phyloP scores from a whole-genome alignment of 2,113 vertebrate species.

The Microtus oregoni region DNA sequence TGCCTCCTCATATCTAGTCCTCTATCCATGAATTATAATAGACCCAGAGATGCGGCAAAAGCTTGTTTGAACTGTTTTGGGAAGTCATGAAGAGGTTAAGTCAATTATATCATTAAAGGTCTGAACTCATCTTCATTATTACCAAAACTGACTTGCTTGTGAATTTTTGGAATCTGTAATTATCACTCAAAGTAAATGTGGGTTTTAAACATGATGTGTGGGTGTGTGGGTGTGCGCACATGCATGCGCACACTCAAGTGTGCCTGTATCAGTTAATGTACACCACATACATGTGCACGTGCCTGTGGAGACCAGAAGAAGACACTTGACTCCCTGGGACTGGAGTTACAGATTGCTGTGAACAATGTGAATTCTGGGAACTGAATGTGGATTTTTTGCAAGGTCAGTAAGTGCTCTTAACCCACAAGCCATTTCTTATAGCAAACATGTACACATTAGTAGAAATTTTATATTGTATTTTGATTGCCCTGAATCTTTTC shows the following conservation, averaged over 20 bases:
- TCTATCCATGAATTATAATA: background rate
- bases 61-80: background rate
- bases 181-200: background rate
- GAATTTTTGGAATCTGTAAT: background rate
- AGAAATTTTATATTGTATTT: slow-evolving; percentile 10
- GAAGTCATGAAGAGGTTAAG: background rate
- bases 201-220: background rate
- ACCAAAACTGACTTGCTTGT: slow-evolving; percentile 20
- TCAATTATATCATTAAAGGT: slow-evolving; percentile 18
- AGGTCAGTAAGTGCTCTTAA: background rate
- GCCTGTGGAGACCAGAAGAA: background rate
- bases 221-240: background rate
- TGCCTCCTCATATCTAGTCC: background rate
- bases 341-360: background rate
- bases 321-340: background rate
- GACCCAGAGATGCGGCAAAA: background rate
- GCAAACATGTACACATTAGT: background rate
- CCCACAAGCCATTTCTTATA: background rate
- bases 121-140: slow-evolving; percentile 6
- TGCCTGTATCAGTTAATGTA: background rate
- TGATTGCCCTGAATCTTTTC: background rate
- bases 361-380: background rate
- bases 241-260: no score
- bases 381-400: background rate
- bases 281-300: background rate